A percentile compares a stretch with the other conserved stretches of the same genome.
Conservation (phyloP, 2,113 vertebrate genomes). For the Sinocyclocheilus rhinocerous region DNA sequence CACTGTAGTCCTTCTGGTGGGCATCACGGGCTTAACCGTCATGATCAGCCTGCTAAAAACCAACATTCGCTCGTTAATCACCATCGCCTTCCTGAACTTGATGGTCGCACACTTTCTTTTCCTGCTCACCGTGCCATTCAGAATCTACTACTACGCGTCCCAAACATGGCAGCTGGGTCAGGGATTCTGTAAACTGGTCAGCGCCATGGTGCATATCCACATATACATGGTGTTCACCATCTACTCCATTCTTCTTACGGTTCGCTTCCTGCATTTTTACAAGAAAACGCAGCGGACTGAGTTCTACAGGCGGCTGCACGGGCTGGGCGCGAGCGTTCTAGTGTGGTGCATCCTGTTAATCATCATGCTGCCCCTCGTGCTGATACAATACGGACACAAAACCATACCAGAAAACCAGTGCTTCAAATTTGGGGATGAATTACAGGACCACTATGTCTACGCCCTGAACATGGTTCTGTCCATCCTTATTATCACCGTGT, state of each 20-base stretch:
- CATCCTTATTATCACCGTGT: slow-evolving; percentile 59
- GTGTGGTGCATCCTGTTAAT: slow-evolving; percentile 80
- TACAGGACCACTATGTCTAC: neutral
- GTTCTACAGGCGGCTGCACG: slow-evolving; percentile 79
- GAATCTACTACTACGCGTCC: slow-evolving; percentile 79
- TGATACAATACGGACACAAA: slow-evolving; percentile 68
- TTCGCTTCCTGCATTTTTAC: slow-evolving; percentile 81
- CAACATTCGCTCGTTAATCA: slow-evolving; percentile 81
- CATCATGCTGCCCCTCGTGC: slow-evolving; percentile 63
- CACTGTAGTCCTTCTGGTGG: slow-evolving; percentile 73
- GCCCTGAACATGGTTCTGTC: slow-evolving; percentile 79
- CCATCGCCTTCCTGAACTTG: slow-evolving; percentile 84
- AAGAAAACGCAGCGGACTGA: slow-evolving; percentile 71
- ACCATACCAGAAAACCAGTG: slow-evolving; percentile 44
- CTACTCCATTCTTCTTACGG: slow-evolving; percentile 83
- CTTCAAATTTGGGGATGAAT: slow-evolving; percentile 78
- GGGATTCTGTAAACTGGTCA: slow-evolving; percentile 79
- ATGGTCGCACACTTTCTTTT: slow-evolving; percentile 84
- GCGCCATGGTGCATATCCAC: slow-evolving; percentile 88
- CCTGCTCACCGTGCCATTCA: slow-evolving; percentile 87
- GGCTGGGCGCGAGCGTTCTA: slow-evolving; percentile 68
- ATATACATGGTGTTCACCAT: slow-evolving; percentile 90
- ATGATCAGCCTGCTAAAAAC: slow-evolving; percentile 81
- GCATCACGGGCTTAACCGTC: slow-evolving; percentile 72
- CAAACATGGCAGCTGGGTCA: slow-evolving; percentile 65